These are phyloP conservation scores for Lophochroa leadbeateri DNA, from an alignment of 2,113 vertebrate species.

Conservation along the genomic window DNA sequence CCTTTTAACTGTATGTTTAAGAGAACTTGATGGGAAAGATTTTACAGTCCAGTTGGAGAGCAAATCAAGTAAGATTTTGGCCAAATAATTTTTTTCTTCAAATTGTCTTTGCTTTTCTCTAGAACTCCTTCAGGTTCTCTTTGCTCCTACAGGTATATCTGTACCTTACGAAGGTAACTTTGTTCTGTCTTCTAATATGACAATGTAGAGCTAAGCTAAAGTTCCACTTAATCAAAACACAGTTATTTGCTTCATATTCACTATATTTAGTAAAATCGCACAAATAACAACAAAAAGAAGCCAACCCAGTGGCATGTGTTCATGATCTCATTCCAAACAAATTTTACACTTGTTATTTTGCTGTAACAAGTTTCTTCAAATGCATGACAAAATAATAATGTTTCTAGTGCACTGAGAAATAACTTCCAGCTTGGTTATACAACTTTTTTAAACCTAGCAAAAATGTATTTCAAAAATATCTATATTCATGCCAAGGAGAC, in stretches of 20 bases:
- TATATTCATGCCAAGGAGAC: not conserved
- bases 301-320: not conserved
- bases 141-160: not conserved
- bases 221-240: not conserved
- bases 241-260: not conserved
- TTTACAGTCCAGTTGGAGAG: not conserved
- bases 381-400: not conserved
- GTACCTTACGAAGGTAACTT: not conserved
- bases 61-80: not conserved
- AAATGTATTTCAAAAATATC: not conserved
- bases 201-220: not conserved
- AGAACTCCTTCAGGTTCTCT: not conserved
- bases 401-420: not conserved
- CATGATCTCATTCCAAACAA: not conserved
- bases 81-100: not conserved
- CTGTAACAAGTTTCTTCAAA: not conserved
- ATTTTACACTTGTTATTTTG: not conserved
- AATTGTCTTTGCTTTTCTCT: not conserved
- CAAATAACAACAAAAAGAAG: not conserved
- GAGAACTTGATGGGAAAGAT: not conserved
- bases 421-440: not conserved
- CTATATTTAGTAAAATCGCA: not conserved
- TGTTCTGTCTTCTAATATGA: not conserved
- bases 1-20: not conserved
- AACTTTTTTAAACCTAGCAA: not conserved